phyloP scores from a whole-genome alignment of 2,797 vertebrate genomes.

The Chrosomus eos region DNA sequence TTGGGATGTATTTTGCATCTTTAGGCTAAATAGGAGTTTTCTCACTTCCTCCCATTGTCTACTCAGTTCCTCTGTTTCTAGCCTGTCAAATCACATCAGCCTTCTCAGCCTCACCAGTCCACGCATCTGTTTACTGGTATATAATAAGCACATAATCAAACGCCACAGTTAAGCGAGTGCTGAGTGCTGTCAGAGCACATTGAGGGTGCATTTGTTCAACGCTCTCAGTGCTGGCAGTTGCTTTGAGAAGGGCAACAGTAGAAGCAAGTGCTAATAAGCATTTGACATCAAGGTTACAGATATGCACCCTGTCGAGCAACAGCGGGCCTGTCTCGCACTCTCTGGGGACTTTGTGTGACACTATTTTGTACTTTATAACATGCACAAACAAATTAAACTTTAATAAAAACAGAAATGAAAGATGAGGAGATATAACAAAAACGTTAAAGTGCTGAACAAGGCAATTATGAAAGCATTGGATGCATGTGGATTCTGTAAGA shows the following conservation, averaged over 20 bases:
- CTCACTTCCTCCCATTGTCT: background rate
- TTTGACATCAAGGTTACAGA: constrained; percentile 50
- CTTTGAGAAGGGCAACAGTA: constrained; percentile 48
- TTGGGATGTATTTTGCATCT: background rate
- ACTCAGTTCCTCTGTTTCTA: constrained; percentile 4
- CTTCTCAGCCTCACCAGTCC: constrained; percentile 3
- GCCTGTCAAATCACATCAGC: constrained; percentile 31
- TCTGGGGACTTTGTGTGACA: constrained; percentile 41
- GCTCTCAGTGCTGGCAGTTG: constrained; percentile 36
- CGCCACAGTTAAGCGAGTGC: constrained; percentile 20
- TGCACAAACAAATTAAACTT: constrained; percentile 38
- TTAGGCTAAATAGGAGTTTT: constrained; percentile 20
- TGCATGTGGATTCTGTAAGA: constrained; percentile 20
- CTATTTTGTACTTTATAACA: constrained; percentile 37
- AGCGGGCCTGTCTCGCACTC: constrained; percentile 40
- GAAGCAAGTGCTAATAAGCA: constrained; percentile 55
- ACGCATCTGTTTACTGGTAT: constrained; percentile 35
- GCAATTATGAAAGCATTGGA: constrained; percentile 17
- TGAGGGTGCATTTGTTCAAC: constrained; percentile 42
- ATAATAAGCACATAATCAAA: constrained; percentile 48
- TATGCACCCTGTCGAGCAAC: constrained; percentile 45
- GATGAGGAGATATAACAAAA: background rate
- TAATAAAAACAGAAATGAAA: constrained; percentile 19
- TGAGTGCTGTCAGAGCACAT: constrained; percentile 45
- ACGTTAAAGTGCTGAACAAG: constrained; percentile 21